Evolutionary conservation across 2,113 vertebrate genomes (phyloP).

Genomic region (Excalfactoria chinensis): DNA sequence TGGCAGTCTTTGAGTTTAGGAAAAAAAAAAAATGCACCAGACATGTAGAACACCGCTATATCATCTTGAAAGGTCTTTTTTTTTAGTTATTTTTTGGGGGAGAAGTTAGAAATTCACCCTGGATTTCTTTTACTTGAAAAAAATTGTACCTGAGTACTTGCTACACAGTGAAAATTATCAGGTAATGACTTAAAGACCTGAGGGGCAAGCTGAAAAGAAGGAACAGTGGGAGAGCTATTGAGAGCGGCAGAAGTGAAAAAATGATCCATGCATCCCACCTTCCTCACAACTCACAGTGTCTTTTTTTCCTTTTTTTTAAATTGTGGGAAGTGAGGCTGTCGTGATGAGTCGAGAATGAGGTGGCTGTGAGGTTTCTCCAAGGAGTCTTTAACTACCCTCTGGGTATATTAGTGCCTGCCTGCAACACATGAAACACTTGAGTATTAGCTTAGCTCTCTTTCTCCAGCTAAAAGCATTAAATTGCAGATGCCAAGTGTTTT

Average conservation of each 20-base stretch:
- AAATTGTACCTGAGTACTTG: background rate
- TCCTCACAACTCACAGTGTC: conserved; percentile 12
- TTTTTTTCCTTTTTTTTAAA: background rate
- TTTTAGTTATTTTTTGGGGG: too few relatives aligned
- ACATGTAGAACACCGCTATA: background rate
- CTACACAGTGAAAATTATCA: background rate
- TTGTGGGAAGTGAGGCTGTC: conserved; percentile 52
- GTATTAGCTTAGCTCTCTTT: conserved; percentile 74
- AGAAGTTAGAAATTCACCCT: background rate
- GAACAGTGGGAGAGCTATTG: background rate
- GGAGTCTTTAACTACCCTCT: conserved; percentile 45
- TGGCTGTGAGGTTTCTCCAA: conserved; percentile 48
- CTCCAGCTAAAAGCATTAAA: conserved; percentile 82
- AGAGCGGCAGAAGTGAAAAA: conserved; percentile 37
- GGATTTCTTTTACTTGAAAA: background rate
- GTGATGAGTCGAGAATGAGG: conserved; percentile 25
- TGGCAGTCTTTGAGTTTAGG: background rate
- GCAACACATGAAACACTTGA: conserved; percentile 65
- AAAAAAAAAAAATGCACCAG: background rate
- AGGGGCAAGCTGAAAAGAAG: background rate
- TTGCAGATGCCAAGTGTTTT: conserved; percentile 76
- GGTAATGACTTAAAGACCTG: conserved; percentile 1
- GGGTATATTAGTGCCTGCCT: conserved; percentile 64
- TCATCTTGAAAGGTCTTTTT: background rate
- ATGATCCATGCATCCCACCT: conserved; percentile 10